Evolutionary conservation across 2,797 vertebrate genomes (phyloP).

Genomic region (Geotrypetes seraphini): DNA sequence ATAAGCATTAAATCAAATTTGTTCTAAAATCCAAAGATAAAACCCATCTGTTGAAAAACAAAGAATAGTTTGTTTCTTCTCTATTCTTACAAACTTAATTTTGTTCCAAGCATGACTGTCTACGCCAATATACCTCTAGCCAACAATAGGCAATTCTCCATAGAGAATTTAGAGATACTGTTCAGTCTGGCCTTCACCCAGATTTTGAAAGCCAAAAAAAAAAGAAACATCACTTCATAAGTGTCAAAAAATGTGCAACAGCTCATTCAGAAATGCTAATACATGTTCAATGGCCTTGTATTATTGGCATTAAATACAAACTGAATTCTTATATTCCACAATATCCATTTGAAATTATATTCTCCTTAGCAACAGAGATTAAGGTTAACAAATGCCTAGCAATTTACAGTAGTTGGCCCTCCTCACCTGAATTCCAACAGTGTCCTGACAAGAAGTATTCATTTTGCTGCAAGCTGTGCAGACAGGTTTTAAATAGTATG

Average conservation of each 20-base stretch:
- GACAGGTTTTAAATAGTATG: too few relatives aligned
- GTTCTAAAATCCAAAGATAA: conserved; percentile 22
- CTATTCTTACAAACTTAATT: conserved; percentile 21
- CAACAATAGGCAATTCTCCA: conserved; percentile 41
- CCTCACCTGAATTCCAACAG: conserved; percentile 27
- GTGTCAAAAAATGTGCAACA: background rate
- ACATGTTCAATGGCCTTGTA: conserved; percentile 6
- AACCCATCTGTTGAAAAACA: conserved; percentile 36
- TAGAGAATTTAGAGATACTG: conserved; percentile 40
- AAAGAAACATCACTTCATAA: too few relatives aligned
- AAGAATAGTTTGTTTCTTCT: conserved; percentile 51
- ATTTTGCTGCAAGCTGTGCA: conserved; percentile 51
- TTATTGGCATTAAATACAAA: conserved; percentile 10
- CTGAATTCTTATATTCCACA: conserved; percentile 5
- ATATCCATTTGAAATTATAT: conserved; percentile 8
- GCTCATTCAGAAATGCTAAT: conserved; percentile 7
- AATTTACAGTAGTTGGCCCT: conserved; percentile 22
- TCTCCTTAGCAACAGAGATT: conserved; percentile 16
- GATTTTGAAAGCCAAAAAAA: conserved; percentile 2
- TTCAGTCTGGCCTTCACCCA: conserved; percentile 6
- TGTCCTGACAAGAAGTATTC: conserved; percentile 52
- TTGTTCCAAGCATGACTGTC: conserved; percentile 34
- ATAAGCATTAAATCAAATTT: conserved; percentile 14
- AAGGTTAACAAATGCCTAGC: conserved; percentile 31
- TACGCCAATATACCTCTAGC: conserved; percentile 43